Conservation (phyloP, 2,888 invertebrate species). For the Lamellibrachia satsuma region DNA sequence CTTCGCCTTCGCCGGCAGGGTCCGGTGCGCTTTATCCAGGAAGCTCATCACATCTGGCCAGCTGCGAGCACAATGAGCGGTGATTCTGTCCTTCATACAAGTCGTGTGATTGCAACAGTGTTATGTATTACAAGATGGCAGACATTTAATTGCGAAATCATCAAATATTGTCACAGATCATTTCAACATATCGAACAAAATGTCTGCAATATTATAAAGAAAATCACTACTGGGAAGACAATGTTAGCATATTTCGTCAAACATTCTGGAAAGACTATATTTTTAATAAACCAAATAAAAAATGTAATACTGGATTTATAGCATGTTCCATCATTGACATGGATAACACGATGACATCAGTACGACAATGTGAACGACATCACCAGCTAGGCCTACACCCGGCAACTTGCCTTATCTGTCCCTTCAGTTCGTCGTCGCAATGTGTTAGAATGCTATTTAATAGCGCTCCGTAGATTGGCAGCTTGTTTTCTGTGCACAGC, state of each 20-base stretch:
- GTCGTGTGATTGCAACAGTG: not conserved
- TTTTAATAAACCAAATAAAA: not conserved
- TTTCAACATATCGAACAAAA: not conserved
- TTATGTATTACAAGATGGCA: not conserved
- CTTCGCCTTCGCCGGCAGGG: not conserved
- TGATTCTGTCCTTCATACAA: not conserved
- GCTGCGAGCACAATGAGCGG: conserved; percentile 40
- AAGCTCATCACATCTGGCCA: conserved; percentile 63
- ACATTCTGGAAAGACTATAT: not conserved
- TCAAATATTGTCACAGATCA: not conserved
- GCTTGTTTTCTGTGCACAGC: conserved; percentile 47
- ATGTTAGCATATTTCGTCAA: not conserved
- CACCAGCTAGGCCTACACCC: not conserved
- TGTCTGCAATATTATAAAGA: not conserved
- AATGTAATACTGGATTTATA: not conserved
- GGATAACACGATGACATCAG: not conserved
- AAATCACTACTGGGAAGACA: not conserved
- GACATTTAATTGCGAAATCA: not conserved
- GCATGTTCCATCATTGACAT: not conserved
- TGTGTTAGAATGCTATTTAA: conserved; percentile 54
- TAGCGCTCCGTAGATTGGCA: conserved; percentile 61
- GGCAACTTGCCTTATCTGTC: conserved; percentile 50
- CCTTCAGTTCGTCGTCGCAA: conserved; percentile 57
- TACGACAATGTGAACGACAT: not conserved
- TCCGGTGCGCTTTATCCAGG: conserved; percentile 53